Conservation (phyloP, 2,797 vertebrate species). For the Syncerus caffer region DNA sequence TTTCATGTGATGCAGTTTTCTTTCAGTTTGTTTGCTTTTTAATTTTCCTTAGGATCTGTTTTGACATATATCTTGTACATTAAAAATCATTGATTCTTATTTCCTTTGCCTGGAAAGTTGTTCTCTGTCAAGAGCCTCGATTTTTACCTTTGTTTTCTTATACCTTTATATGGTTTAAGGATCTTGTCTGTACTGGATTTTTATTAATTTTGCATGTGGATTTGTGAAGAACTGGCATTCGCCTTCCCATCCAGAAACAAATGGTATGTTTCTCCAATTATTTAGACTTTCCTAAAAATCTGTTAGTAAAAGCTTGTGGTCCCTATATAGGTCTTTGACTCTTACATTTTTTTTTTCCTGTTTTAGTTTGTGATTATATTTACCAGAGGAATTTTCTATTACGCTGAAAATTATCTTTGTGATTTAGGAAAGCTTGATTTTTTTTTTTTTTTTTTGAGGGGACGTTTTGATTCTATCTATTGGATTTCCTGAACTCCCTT, state of each 20-base stretch:
- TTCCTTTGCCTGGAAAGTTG: not conserved
- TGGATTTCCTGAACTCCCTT: not conserved
- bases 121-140: not conserved
- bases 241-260: not conserved
- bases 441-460: not conserved
- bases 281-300: not conserved
- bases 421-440: not conserved
- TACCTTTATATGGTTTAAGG: not conserved
- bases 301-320: not conserved
- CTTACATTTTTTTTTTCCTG: not conserved
- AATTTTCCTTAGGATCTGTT: not conserved
- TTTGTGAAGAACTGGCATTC: not conserved
- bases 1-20: not conserved
- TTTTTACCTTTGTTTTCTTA: not conserved
- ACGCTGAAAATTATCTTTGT: not conserved
- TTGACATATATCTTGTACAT: not conserved
- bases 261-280: not conserved
- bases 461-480: not conserved
- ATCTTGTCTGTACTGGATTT: not conserved
- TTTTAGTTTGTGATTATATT: slow-evolving; percentile 33
- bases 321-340: not conserved
- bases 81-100: not conserved
- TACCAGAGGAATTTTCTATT: not conserved
- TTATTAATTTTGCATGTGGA: not conserved
- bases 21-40: not conserved